Evolutionary conservation across 2,888 invertebrate species (phyloP).

Genomic region (Drosophila eohydei): DNA sequence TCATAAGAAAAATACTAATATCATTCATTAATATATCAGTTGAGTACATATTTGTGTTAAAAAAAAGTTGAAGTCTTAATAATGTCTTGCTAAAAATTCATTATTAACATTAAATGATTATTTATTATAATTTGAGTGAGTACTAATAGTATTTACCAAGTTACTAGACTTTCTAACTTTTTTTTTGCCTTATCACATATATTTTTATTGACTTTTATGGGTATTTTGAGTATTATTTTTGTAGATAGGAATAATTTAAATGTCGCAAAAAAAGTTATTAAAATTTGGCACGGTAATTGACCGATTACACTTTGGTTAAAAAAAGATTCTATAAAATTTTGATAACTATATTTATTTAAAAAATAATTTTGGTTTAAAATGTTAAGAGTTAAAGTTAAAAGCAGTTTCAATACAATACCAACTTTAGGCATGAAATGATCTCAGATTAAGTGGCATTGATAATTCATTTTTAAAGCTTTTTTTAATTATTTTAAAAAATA

Average conservation of each 20-base stretch:
- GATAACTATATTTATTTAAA: not conserved
- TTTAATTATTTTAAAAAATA: too few species aligned
- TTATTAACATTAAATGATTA: not conserved
- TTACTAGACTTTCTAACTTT: not conserved
- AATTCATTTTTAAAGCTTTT: too few species aligned
- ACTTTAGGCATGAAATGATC: too few species aligned
- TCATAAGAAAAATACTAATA: not conserved
- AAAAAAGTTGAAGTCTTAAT: too few species aligned
- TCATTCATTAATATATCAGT: too few species aligned
- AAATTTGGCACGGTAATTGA: not conserved
- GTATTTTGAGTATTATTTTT: not conserved
- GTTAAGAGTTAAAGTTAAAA: too few species aligned
- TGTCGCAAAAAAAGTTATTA: not conserved
- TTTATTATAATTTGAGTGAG: not conserved
- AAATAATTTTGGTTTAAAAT: too few species aligned
- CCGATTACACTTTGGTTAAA: not conserved
- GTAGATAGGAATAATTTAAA: not conserved
- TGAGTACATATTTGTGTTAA: too few species aligned
- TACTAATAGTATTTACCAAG: not conserved
- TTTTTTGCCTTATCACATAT: not conserved
- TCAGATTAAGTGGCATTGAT: too few species aligned
- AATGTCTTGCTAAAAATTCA: not conserved
- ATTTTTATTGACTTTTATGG: constrained; percentile 1
- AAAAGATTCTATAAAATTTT: not conserved
- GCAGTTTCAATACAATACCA: too few species aligned